These are phyloP conservation scores for Pycnomerus fuliginosus DNA, from an alignment of 2,888 invertebrate genomes.

Conservation along the genomic window DNA sequence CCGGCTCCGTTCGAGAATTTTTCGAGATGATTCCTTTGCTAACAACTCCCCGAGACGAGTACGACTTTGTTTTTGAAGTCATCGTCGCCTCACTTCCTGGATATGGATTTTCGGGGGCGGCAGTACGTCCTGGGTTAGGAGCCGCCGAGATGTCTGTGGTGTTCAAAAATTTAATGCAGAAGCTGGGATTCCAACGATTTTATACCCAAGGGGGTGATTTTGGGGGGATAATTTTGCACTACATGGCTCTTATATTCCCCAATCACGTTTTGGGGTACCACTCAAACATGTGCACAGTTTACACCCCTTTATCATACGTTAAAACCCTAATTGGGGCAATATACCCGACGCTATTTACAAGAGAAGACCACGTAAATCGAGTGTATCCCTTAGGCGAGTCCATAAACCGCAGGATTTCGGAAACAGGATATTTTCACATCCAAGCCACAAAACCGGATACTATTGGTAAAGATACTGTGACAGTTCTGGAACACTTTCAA, in stretches of 20 bases:
- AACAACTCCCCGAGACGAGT: conserved; percentile 53
- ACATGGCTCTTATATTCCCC: conserved; percentile 66
- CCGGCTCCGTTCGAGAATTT: conserved; percentile 83
- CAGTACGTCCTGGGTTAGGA: conserved; percentile 65
- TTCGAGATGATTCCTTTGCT: conserved; percentile 71
- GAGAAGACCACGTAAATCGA: conserved; percentile 52
- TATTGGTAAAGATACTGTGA: conserved; percentile 59
- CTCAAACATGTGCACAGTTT: conserved; percentile 61
- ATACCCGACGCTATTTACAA: conserved; percentile 57
- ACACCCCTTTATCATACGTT: conserved; percentile 45
- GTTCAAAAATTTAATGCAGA: conserved; percentile 67
- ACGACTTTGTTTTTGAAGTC: conserved; percentile 66
- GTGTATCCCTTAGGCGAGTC: conserved; percentile 57
- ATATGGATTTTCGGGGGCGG: conserved; percentile 56
- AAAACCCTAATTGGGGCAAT: conserved; percentile 52
- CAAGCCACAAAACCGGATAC: conserved; percentile 91
- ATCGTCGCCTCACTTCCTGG: conserved; percentile 61
- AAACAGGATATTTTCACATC: conserved; percentile 69
- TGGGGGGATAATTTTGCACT: conserved; percentile 66
- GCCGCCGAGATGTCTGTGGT: conserved; percentile 59
- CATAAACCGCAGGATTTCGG: conserved; percentile 50
- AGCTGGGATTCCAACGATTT: conserved; percentile 66
- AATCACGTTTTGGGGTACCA: conserved; percentile 59
- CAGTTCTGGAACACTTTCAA: too few relatives aligned
- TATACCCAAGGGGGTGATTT: conserved; percentile 81